phyloP scores from a whole-genome alignment of 2,113 vertebrate genomes.

The Seriola rivoliana region DNA sequence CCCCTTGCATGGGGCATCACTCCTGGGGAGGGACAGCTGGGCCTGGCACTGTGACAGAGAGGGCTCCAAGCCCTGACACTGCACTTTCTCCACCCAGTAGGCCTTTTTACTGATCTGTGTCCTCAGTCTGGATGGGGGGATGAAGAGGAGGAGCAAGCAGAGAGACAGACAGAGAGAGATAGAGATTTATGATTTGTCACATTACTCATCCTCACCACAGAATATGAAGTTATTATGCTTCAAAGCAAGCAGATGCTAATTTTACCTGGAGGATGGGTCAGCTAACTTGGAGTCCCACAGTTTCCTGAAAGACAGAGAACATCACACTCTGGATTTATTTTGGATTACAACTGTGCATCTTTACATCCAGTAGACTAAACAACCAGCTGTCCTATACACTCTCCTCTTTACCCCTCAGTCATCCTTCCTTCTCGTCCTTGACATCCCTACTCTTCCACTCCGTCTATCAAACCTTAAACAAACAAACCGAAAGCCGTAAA shows the following conservation, averaged over 20 bases:
- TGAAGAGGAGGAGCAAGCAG: background rate
- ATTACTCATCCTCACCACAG: background rate
- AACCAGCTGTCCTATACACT: slow-evolving; percentile 13
- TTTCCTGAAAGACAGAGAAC: slow-evolving; percentile 86
- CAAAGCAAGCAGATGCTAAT: background rate
- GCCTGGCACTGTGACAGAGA: slow-evolving; percentile 88
- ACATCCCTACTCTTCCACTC: slow-evolving; percentile 5
- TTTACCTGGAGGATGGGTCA: slow-evolving; percentile 90
- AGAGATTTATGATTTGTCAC: background rate
- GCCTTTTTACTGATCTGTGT: slow-evolving; percentile 87
- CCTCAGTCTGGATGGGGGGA: slow-evolving; percentile 82
- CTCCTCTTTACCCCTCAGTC: slow-evolving; percentile 16
- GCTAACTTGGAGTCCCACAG: slow-evolving; percentile 92
- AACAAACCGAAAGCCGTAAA: slow-evolving; percentile 60
- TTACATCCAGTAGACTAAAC: slow-evolving; percentile 55
- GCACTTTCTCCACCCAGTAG: slow-evolving; percentile 90
- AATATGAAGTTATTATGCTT: background rate
- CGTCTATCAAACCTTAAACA: slow-evolving; percentile 33
- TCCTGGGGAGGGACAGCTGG: slow-evolving; percentile 82
- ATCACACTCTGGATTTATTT: background rate
- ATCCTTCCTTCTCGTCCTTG: slow-evolving; percentile 7
- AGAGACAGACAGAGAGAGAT: background rate
- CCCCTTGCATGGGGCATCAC: slow-evolving; percentile 80
- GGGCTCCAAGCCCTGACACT: slow-evolving; percentile 88
- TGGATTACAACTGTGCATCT: slow-evolving; percentile 13